Base-by-base conservation (phyloP, 2,888 invertebrate species). In the Synanthedon vespiformis region DNA sequence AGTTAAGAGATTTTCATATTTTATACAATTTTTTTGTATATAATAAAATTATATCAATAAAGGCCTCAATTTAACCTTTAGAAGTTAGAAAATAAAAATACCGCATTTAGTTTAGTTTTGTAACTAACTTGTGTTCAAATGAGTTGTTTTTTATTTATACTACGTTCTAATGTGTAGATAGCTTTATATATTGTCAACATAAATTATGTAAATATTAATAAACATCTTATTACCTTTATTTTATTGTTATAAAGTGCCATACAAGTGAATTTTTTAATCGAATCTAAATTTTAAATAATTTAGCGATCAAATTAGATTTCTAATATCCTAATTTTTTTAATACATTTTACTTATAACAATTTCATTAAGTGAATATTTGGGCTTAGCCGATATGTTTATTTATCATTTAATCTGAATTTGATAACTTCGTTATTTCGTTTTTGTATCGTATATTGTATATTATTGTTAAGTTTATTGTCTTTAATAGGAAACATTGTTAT, bases 401-500 rank as follows among this genome's bases (percentile, higher is more conserved):
- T 48, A 12, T 16, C 18, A 48, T 18, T 34, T 40, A 27, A 49
- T 40, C 40, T 44, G 48, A 48, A 44, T 18, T 48, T 18, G 48
- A 10, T 61, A 34, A 63, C 58, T 73, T 74, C 75, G 81, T 85
- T 84, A 72, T 78, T 81, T 80, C 64, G 73, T 79, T 84, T 34
- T 80, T 76, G 67, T 80, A 79, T 60, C 61, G 34, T 74, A 73
- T 63, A 67, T 65, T 82, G 76, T 80, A 81, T 72, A 77, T 75
- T 77, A 65, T 67, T 85, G 86, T 87, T 87, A 85, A 83, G 85
- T 85, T 85, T 85, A 34, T 50, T 56, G 55, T 55, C 52, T 52
- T 49, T 52, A 55, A 51, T 71, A 64, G 11, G 69, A 60, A 70
- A 77, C 76, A 80, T 83, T 79, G 84, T 86, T 87, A 64, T 65